A percentile compares a stretch with the other conserved stretches of the same genome.
phyloP scores from a whole-genome alignment of 2,113 vertebrate species.

The Chaetops frenatus region DNA sequence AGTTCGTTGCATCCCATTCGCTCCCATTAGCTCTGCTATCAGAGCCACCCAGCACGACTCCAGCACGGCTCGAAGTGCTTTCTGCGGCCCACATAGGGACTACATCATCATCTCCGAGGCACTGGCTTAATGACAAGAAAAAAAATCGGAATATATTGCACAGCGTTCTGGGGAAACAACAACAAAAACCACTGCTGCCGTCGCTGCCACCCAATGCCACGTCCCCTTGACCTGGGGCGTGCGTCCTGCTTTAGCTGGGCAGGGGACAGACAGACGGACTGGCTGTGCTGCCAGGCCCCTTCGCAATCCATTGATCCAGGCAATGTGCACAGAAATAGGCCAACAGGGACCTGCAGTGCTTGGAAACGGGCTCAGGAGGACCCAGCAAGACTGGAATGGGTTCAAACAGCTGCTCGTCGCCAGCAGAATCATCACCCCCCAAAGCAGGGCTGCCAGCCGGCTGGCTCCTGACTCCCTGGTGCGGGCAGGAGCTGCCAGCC shows the following conservation, averaged over 20 bases:
- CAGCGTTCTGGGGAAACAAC: conserved; percentile 61
- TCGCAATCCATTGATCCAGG: conserved; percentile 14
- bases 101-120: conserved; percentile 90
- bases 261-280: neutral
- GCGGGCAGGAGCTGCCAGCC: neutral
- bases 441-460: neutral
- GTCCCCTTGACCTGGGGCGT: neutral
- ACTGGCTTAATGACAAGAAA: conserved; percentile 89
- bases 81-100: conserved; percentile 87
- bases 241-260: accelerated
- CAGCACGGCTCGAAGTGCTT: conserved; percentile 90
- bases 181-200: neutral
- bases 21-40: conserved; percentile 95
- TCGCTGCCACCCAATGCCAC: neutral
- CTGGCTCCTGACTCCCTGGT: neutral
- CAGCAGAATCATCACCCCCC: neutral
- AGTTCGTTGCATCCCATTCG: conserved; percentile 90
- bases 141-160: conserved; percentile 84
- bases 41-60: conserved; percentile 91
- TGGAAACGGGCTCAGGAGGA: neutral
- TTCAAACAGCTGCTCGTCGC: conserved; percentile 46
- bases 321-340: neutral
- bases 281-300: neutral
- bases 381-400: conserved; percentile 18
- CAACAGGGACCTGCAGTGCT: neutral